Percentiles rank a stretch among this genome's conserved stretches.
Evolutionary conservation across 2,797 vertebrate genomes (phyloP).

Genomic region (Scyliorhinus canicula): DNA sequence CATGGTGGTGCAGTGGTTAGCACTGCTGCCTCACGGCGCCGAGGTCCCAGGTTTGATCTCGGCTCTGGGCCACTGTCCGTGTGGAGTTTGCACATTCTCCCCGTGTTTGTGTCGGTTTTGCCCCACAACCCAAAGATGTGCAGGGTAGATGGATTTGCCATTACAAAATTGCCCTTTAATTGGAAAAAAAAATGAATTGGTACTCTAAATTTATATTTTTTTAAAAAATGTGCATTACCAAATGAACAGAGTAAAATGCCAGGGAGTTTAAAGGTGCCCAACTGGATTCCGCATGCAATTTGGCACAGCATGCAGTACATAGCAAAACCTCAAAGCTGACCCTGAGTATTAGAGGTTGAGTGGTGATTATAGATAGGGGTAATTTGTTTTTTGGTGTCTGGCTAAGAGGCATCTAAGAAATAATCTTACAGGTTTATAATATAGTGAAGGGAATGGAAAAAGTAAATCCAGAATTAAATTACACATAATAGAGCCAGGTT

Average conservation of each 20-base stretch:
- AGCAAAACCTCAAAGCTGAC: not conserved
- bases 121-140: too few species aligned
- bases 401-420: not conserved
- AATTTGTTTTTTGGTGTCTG: not conserved
- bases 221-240: not conserved
- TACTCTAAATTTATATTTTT: too few species aligned
- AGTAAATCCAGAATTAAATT: slow-evolving; percentile 8
- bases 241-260: not conserved
- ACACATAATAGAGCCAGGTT: not conserved
- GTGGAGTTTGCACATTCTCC: too few species aligned
- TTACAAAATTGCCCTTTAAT: too few species aligned
- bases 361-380: not conserved
- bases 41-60: too few species aligned
- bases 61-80: too few species aligned
- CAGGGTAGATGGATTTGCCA: too few species aligned
- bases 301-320: not conserved
- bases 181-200: too few species aligned
- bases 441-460: not conserved
- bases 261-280: not conserved
- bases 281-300: not conserved
- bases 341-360: not conserved
- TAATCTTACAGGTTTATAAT: not conserved
- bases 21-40: too few species aligned
- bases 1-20: too few species aligned
- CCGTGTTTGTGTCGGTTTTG: too few species aligned